Base-by-base conservation (phyloP, 2,888 invertebrate genomes). In the Pterostichus niger region DNA sequence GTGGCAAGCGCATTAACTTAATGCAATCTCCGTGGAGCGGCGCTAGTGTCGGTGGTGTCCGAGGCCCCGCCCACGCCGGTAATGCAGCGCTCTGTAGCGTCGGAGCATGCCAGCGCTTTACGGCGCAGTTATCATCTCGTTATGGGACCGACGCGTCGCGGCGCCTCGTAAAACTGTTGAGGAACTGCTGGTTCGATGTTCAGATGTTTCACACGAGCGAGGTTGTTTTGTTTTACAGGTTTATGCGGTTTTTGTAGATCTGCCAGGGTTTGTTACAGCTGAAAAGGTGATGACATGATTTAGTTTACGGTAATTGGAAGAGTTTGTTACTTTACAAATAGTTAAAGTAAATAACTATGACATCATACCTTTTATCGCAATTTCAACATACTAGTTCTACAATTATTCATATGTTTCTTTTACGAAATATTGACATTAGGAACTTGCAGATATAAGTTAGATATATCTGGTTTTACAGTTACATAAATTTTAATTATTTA, bases 91-190 rank as follows among this genome's bases (percentile, higher is more conserved):
- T 6, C 35, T 56, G 35, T 64, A 64, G 9, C 31, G 73, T 13
- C 7, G 71, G n/a, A 35, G 10, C 17, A 31, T 10, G 49, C 73
- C 24, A 44, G 59, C 35, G 24, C 17, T 76, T 56, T 77, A 77
- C 44, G 17, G 44, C 61, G 44, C 61, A 56, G 40, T 78, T 78
- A 78, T 35, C 78, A 78, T 78, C 78, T 78, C 78, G 78, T 78
- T 78, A 78, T 40, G 59, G 78, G 59, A 78, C 15, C 40, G 61
- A 78, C 49, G 35, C 40, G 40, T 40, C 40, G 40, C 40, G 40
- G 40, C 40, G 40, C 40, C 40, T 59, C 35, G 59, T 56, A 77
- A 77, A 77, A 77, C 77, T 15, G 33, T 33, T n/a, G 56, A n/a
- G 54, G 35, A 56, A 59, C 56, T 46, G 44, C 49, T 68, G 68